Evolutionary conservation across 2,888 invertebrate genomes (phyloP), one percentile per base, ranked within the genome.

Genomic region (Drosophila antonietae): DNA sequence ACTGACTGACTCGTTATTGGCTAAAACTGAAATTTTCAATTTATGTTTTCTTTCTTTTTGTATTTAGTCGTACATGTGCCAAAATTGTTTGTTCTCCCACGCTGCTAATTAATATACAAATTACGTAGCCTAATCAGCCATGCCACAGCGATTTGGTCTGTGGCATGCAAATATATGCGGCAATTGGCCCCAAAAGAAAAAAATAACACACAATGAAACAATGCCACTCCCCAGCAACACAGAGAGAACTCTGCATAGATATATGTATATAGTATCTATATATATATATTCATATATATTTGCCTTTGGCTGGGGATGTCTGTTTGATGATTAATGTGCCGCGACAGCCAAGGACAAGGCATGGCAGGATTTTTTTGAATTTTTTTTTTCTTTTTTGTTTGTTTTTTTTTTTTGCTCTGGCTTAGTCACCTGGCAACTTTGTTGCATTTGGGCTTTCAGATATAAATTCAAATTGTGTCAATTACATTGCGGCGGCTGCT

Each of bases 391-490:
- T 52, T 77, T 37, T 35, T 57, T 77, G 33, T 74, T 37, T 35
- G 55, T 77, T 41, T 37, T 46, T 58, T 35, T 57, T 77, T 41
- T 37, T 46, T 58, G 63, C 65, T 60, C 60, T 31, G 78, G 68
- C 86, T 86, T 82, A 89, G 86, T 88, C 85, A 86, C 88, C 76
- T 78, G 81, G 80, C 39, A 37, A 43, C 37, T 58, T 62, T 37
- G 23, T 39, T 39, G 59, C 51, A 57, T 60, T 41, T 53, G 46
- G 57, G 65, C 35, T 47, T 73, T 76, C 70, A 80, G 76, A 82
- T 85, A 86, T 88, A 85, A 88, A 87, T 87, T 88, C 83, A 90
- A 87, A 87, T 87, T 87, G 87, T 87, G 87, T 87, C 87, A 90
- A 90, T 87, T 87, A 87, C 86, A 83, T 81, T 68, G 83, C 74